Conservation (phyloP, 2,113 vertebrate species). For the Chaetura pelagica region DNA sequence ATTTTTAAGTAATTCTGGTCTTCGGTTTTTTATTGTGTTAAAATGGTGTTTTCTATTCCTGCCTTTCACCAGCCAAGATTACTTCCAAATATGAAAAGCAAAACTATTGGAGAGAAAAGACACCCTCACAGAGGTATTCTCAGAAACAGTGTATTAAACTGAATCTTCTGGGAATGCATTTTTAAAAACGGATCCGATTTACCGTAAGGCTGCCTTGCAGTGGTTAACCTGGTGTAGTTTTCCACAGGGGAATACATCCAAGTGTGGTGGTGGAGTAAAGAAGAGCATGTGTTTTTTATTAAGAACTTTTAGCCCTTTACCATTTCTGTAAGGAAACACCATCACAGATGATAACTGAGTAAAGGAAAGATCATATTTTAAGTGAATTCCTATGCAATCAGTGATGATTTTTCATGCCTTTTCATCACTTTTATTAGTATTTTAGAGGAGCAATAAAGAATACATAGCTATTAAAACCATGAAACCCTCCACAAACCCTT, state of each 20-base stretch:
- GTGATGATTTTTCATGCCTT: slow-evolving; percentile 67
- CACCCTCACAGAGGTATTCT: slow-evolving; percentile 51
- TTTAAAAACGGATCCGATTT: slow-evolving; percentile 63
- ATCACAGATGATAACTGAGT: slow-evolving; percentile 64
- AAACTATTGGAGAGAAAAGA: slow-evolving; percentile 58
- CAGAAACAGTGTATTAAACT: slow-evolving; percentile 59
- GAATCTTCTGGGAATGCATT: slow-evolving; percentile 65
- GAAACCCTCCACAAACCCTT: slow-evolving; percentile 36
- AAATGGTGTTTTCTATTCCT: not conserved
- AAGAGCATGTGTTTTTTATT: slow-evolving; percentile 77
- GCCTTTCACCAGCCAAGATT: slow-evolving; percentile 1
- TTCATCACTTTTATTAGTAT: slow-evolving; percentile 57
- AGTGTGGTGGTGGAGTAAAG: slow-evolving; percentile 65
- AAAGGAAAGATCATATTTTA: slow-evolving; percentile 70
- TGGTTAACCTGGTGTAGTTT: slow-evolving; percentile 64
- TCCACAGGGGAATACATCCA: slow-evolving; percentile 60
- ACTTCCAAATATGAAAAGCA: slow-evolving; percentile 43
- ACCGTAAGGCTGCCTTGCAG: slow-evolving; percentile 66
- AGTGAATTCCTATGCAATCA: slow-evolving; percentile 60
- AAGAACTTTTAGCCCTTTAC: slow-evolving; percentile 71
- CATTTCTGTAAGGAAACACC: slow-evolving; percentile 73
- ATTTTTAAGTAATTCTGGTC: not conserved
- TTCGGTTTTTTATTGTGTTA: not conserved
- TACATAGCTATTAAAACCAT: slow-evolving; percentile 43
- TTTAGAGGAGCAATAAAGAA: slow-evolving; percentile 64